Conservation (phyloP, 2,888 invertebrate genomes). For the Drosophila incognita region DNA sequence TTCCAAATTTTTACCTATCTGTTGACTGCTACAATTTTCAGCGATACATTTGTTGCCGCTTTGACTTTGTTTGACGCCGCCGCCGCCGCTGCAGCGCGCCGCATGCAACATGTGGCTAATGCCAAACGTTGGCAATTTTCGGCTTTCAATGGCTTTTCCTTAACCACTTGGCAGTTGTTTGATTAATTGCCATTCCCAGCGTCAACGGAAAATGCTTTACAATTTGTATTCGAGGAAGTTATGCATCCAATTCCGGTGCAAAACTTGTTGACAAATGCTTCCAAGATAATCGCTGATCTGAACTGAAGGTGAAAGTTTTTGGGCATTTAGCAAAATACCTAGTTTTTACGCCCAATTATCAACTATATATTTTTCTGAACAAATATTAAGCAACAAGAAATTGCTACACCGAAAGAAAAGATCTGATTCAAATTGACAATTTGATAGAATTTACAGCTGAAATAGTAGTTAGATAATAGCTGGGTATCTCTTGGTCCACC, state of each 20-base stretch:
- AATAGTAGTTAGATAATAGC: neutral
- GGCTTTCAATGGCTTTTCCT: slow-evolving; percentile 50
- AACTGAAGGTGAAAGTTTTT: slow-evolving; percentile 40
- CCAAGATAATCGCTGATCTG: slow-evolving; percentile 26
- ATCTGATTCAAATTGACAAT: neutral
- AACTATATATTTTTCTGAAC: neutral
- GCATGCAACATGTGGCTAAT: slow-evolving; percentile 41
- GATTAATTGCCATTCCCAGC: slow-evolving; percentile 65
- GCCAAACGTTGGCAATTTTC: slow-evolving; percentile 19
- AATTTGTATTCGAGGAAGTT: slow-evolving; percentile 37
- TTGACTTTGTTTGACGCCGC: slow-evolving; percentile 34
- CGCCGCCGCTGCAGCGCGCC: slow-evolving; percentile 1
- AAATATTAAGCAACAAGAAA: neutral
- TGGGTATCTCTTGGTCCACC: neutral
- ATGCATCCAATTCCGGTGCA: slow-evolving; percentile 45
- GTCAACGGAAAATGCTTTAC: slow-evolving; percentile 55
- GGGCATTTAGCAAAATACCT: neutral
- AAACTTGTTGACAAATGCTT: slow-evolving; percentile 50
- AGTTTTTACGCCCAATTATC: neutral
- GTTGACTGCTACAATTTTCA: slow-evolving; percentile 40
- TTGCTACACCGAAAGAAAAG: neutral
- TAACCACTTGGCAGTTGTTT: slow-evolving; percentile 63
- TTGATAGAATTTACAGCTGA: neutral
- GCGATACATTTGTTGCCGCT: slow-evolving; percentile 35
- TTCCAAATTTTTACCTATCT: slow-evolving; percentile 53